Conservation (phyloP, 2,113 vertebrate species). For the Corythornis cristatus region DNA sequence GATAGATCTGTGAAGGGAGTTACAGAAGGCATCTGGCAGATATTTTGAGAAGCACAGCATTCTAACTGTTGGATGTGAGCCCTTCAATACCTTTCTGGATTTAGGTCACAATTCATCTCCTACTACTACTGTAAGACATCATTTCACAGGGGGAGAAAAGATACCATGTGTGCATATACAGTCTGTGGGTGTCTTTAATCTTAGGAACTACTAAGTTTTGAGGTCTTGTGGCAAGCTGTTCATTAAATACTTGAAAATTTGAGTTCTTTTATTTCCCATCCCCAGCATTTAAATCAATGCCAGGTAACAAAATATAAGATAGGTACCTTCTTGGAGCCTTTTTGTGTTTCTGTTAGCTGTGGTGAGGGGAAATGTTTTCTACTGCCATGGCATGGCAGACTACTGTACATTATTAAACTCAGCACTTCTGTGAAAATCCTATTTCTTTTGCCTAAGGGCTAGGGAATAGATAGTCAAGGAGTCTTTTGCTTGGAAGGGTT, state of each 20-base stretch:
- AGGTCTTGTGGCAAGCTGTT: background rate
- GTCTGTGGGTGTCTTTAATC: background rate
- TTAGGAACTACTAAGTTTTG: background rate
- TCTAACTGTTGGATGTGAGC: background rate
- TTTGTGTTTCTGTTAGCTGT: background rate
- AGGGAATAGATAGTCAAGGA: background rate
- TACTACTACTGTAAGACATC: background rate
- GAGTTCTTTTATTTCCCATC: background rate
- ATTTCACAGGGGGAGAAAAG: background rate
- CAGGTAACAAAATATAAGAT: background rate
- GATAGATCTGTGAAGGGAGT: background rate
- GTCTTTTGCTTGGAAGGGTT: background rate
- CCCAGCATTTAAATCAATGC: background rate
- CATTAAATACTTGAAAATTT: background rate
- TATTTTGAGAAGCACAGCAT: constrained; percentile 12
- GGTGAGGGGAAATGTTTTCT: background rate
- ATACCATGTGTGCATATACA: background rate
- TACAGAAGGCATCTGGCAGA: constrained; percentile 10
- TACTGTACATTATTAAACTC: background rate
- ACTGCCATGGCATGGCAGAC: background rate
- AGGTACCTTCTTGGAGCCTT: background rate
- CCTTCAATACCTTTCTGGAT: background rate
- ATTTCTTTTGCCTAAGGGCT: background rate
- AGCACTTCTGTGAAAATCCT: background rate
- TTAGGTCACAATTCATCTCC: background rate